Evolutionary conservation across 2,888 invertebrate species (phyloP).

Genomic region (Alviniconcha strummeri): DNA sequence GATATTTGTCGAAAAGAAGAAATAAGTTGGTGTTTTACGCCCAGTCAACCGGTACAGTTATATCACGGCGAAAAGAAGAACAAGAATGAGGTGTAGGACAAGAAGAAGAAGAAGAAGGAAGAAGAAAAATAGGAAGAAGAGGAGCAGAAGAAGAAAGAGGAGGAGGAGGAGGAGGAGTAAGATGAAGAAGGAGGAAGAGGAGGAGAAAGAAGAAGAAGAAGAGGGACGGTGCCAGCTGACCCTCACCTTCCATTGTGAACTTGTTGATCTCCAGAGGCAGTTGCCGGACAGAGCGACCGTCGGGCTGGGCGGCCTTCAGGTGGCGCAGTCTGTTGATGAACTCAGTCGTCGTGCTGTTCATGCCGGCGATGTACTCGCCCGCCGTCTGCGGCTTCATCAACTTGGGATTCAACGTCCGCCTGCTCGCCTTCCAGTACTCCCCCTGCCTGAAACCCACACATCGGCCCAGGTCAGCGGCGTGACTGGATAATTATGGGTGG

Average conservation of each 20-base stretch:
- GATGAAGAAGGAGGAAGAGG: no score
- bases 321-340: conserved; percentile 58
- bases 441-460: conserved; percentile 57
- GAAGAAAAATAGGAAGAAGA: not conserved
- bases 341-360: conserved; percentile 61
- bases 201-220: no score
- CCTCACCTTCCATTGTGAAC: conserved; percentile 70
- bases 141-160: not conserved
- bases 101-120: not conserved
- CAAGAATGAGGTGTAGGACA: no score
- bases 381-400: conserved; percentile 61
- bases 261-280: conserved; percentile 66
- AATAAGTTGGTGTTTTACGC: no score
- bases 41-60: no score
- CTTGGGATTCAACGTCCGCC: conserved; percentile 58
- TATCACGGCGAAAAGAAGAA: no score
- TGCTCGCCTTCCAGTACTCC: conserved; percentile 66
- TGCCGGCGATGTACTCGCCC: conserved; percentile 52
- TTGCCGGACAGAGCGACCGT: conserved; percentile 74
- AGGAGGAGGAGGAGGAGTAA: no score
- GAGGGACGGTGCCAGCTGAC: no score
- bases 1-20: no score
- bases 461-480: no score
- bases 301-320: conserved; percentile 69
- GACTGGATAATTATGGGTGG: no score